phyloP scores from a whole-genome alignment of 1,140 invertebrate species.

The Phymorhynchus buccinoides region DNA sequence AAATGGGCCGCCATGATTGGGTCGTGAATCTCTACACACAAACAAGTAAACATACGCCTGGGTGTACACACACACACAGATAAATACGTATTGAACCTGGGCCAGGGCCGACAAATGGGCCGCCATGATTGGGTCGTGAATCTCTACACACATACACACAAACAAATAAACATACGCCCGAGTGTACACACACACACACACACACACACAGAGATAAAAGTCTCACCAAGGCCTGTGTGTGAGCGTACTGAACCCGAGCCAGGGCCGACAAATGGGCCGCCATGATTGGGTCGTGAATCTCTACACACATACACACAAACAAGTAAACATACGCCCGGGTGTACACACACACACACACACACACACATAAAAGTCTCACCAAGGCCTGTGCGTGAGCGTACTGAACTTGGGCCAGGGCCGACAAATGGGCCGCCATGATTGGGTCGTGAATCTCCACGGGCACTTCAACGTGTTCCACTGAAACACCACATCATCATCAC shows the following conservation, averaged over 20 bases:
- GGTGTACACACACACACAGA: too few species aligned
- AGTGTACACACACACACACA: too few species aligned
- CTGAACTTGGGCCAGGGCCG: slow-evolving; percentile 53
- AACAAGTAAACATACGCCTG: too few species aligned
- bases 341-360: slow-evolving; percentile 7
- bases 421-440: slow-evolving; percentile 43
- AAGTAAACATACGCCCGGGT: neutral
- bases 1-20: slow-evolving; percentile 44
- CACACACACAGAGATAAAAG: too few species aligned
- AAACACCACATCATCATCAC: slow-evolving; percentile 32
- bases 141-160: slow-evolving; percentile 16
- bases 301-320: neutral
- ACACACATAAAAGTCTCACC: slow-evolving; percentile 20
- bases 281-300: slow-evolving; percentile 49
- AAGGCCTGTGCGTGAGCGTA: slow-evolving; percentile 34
- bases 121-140: slow-evolving; percentile 44
- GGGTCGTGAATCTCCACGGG: slow-evolving; percentile 60
- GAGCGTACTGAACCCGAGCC: slow-evolving; percentile 51
- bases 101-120: slow-evolving; percentile 46
- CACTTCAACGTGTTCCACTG: slow-evolving; percentile 71
- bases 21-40: slow-evolving; percentile 60
- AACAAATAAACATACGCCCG: too few species aligned
- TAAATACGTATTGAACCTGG: slow-evolving; percentile 50
- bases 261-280: slow-evolving; percentile 46
- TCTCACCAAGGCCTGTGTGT: slow-evolving; percentile 22